Percentiles rank a stretch among this genome's conserved stretches.
Evolutionary conservation across 2,797 vertebrate species (phyloP).

Genomic region (Lepus oiostolus): DNA sequence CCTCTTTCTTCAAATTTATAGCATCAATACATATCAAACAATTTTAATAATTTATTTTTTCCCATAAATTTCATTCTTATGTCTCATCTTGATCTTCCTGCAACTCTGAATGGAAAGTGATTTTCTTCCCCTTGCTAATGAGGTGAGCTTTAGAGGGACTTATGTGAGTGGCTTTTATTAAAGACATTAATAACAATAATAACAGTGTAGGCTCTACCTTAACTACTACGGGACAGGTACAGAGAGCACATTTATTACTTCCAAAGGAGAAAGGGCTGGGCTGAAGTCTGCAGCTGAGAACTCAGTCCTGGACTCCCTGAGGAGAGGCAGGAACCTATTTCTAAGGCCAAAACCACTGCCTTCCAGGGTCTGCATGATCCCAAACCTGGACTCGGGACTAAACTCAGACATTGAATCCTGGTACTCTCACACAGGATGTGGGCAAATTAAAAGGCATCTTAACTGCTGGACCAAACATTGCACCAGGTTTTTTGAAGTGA

Average conservation of each 20-base stretch:
- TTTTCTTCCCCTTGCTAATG: slow-evolving; percentile 5
- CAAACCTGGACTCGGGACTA: no score
- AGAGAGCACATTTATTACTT: background rate
- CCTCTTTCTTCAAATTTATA: slow-evolving; percentile 32
- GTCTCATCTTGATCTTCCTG: background rate
- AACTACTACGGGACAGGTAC: background rate
- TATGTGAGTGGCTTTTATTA: slow-evolving; percentile 11
- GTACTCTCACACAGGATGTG: no score
- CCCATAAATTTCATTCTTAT: background rate
- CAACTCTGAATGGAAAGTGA: slow-evolving; percentile 10
- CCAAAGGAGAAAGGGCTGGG: background rate
- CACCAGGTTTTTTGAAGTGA: background rate
- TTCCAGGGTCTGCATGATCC: background rate
- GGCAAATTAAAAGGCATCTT: no score
- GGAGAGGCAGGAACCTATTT: no score
- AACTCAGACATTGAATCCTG: no score
- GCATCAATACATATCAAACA: background rate
- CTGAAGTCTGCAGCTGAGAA: no score
- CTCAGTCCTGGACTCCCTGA: no score
- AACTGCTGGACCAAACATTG: no score
- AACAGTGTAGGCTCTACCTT: background rate
- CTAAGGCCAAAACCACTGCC: no score
- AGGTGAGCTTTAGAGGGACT: background rate
- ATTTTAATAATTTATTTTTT: slow-evolving; percentile 14
- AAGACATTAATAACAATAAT: slow-evolving; percentile 11